These are phyloP conservation scores for Agapornis roseicollis DNA, from an alignment of 2,113 vertebrate species.

Conservation along the genomic window DNA sequence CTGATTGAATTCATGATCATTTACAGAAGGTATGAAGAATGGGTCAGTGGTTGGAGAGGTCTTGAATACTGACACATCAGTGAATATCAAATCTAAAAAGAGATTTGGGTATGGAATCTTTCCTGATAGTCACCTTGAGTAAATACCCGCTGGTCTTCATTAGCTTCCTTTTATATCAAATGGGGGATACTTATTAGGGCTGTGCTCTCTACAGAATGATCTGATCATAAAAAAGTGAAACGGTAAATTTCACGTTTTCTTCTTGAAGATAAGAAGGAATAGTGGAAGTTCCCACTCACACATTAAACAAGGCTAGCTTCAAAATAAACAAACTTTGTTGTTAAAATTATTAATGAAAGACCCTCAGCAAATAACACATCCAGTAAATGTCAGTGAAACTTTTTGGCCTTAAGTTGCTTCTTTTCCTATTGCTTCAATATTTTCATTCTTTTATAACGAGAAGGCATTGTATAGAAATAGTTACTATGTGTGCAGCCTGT, in stretches of 20 bases:
- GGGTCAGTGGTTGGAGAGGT: neutral
- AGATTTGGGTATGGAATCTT: neutral
- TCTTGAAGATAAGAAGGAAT: neutral
- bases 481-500: neutral
- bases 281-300: neutral
- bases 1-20: neutral
- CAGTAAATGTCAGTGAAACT: neutral
- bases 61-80: neutral
- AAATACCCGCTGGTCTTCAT: neutral
- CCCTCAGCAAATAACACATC: neutral
- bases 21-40: neutral
- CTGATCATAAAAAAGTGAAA: neutral
- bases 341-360: neutral
- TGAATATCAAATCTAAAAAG: neutral
- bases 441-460: fast-evolving
- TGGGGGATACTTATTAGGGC: neutral
- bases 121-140: neutral
- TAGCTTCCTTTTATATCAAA: neutral
- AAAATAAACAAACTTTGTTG: neutral
- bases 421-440: neutral
- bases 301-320: neutral
- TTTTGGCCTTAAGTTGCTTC: neutral
- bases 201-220: neutral
- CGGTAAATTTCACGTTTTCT: neutral
- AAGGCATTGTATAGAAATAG: neutral